These are phyloP conservation scores for Rhamnusium bicolor DNA, from an alignment of 2,888 invertebrate genomes.

Conservation along the genomic window DNA sequence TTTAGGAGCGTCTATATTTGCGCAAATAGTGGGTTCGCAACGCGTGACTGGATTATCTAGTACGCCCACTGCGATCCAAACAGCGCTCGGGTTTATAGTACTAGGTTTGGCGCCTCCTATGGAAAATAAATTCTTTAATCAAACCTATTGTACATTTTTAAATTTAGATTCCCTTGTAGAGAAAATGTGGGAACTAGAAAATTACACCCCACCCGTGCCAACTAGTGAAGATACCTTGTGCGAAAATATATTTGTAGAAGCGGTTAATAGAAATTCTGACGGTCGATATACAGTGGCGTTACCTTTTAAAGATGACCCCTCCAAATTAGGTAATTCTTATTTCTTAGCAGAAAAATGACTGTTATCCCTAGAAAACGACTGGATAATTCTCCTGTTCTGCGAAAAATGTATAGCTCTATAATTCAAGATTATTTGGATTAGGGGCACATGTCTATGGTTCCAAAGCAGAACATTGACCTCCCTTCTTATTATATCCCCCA, in stretches of 20 bases:
- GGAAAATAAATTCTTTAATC: neutral
- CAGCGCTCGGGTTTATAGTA: neutral
- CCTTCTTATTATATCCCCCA: slow-evolving; percentile 22
- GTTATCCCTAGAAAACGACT: neutral
- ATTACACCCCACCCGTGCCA: neutral
- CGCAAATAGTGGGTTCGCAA: neutral
- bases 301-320: slow-evolving; percentile 18
- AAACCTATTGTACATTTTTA: neutral
- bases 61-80: neutral
- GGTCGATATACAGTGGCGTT: slow-evolving; percentile 14
- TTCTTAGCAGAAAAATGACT: neutral
- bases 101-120: neutral
- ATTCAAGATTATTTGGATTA: slow-evolving; percentile 19
- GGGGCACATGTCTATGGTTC: neutral
- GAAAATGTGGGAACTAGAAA: neutral
- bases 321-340: slow-evolving; percentile 5
- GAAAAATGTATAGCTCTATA: slow-evolving; percentile 14
- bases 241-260: neutral
- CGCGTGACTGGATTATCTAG: neutral
- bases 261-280: neutral
- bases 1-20: neutral
- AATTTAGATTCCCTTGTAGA: neutral
- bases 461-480: slow-evolving; percentile 20
- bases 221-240: neutral
- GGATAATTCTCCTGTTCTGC: neutral